Evolutionary conservation across 2,888 invertebrate genomes (phyloP).

Genomic region (Ochropacha duplaris): DNA sequence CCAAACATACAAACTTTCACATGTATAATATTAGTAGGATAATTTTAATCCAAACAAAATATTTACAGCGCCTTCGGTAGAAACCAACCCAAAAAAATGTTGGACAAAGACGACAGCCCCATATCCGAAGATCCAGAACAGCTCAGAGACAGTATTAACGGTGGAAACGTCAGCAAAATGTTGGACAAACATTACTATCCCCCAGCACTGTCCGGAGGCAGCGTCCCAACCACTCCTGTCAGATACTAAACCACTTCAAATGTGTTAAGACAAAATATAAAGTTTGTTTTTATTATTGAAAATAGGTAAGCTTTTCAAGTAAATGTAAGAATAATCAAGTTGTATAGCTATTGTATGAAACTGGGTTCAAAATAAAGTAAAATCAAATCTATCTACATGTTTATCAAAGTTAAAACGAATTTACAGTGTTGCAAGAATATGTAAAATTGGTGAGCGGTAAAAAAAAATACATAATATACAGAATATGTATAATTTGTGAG

Average conservation of each 20-base stretch:
- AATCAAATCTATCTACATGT: neutral
- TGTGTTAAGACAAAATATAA: neutral
- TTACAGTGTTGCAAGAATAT: constrained; percentile 21
- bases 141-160: constrained; percentile 48
- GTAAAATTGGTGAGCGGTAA: constrained; percentile 12
- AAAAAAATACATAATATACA: no score
- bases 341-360: neutral
- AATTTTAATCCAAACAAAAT: neutral
- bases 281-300: no score
- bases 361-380: neutral
- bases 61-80: constrained; percentile 58
- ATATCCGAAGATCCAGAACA: constrained; percentile 55
- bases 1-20: neutral
- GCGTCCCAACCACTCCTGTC: constrained; percentile 70
- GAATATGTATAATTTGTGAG: no score
- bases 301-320: neutral
- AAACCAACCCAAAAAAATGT: constrained; percentile 65
- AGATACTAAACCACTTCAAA: constrained; percentile 21
- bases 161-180: constrained; percentile 67
- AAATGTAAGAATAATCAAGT: neutral
- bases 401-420: neutral
- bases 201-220: constrained; percentile 42
- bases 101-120: constrained; percentile 62
- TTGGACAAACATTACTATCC: constrained; percentile 61
- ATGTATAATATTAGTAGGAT: neutral